Evolutionary conservation across 1,140 invertebrate species (phyloP).

Genomic region (Orius insidiosus): DNA sequence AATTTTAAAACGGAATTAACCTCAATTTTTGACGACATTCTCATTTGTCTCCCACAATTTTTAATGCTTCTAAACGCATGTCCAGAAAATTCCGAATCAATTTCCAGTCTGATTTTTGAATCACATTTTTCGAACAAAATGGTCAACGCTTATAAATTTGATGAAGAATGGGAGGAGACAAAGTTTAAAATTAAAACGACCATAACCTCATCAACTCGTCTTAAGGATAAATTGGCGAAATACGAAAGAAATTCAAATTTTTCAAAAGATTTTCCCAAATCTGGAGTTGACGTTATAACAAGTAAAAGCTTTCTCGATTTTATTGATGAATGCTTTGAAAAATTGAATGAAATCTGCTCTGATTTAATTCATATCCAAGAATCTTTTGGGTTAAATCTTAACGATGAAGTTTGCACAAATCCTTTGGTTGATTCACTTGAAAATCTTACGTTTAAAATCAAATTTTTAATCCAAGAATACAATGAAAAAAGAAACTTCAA

Average conservation of each 20-base stretch:
- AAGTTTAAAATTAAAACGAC: constrained; percentile 13
- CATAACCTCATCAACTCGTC: constrained; percentile 2
- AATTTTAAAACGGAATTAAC: neutral
- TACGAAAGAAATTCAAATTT: constrained; percentile 7
- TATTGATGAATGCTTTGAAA: constrained; percentile 2
- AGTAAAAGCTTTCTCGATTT: neutral
- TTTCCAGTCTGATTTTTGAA: neutral
- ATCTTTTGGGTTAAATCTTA: constrained; percentile 10
- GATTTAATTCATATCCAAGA: constrained; percentile 8
- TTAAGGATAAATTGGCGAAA: neutral
- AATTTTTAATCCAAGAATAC: neutral
- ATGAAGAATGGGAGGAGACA: constrained; percentile 13
- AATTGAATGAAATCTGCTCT: constrained; percentile 4
- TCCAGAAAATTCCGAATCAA: constrained; percentile 26
- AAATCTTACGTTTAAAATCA: constrained; percentile 7
- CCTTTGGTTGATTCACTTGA: constrained; percentile 11
- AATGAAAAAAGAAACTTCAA: neutral
- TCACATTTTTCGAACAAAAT: neutral
- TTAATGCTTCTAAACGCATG: constrained; percentile 37
- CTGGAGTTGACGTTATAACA: neutral
- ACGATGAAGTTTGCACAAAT: constrained; percentile 8
- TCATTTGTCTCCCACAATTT: constrained; percentile 37
- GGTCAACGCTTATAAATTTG: constrained; percentile 15
- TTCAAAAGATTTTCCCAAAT: neutral
- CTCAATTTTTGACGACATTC: constrained; percentile 26